phyloP scores from a whole-genome alignment of 1,140 invertebrate species.

The Atta colombica region DNA sequence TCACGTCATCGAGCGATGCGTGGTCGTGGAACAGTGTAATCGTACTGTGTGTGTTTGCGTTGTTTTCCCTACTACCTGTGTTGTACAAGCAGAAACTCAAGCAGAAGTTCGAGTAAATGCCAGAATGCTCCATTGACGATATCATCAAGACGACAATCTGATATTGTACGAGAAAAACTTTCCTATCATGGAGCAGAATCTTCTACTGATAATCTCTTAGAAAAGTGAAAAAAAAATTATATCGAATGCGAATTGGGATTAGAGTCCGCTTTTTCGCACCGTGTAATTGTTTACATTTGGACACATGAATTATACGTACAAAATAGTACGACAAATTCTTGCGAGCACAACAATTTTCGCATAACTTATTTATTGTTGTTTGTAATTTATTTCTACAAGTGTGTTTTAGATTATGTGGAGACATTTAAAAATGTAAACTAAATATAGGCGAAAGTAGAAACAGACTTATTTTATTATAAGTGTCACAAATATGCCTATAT shows the following conservation, averaged over 20 bases:
- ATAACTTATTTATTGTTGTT: slow-evolving; percentile 49
- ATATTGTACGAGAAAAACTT: neutral
- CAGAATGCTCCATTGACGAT: neutral
- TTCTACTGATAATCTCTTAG: neutral
- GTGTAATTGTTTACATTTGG: slow-evolving; percentile 20
- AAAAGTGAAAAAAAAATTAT: neutral
- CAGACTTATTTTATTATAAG: neutral
- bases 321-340: neutral
- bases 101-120: slow-evolving; percentile 92
- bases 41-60: slow-evolving; percentile 92
- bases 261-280: neutral
- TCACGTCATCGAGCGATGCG: slow-evolving; percentile 96
- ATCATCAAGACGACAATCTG: neutral
- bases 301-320: neutral
- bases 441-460: neutral
- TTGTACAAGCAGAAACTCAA: slow-evolving; percentile 94
- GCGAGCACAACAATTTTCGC: slow-evolving; percentile 33
- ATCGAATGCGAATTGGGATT: neutral
- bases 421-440: slow-evolving; percentile 9
- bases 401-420: slow-evolving; percentile 4
- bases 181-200: neutral
- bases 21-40: slow-evolving; percentile 96
- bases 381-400: slow-evolving; percentile 34
- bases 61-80: slow-evolving; percentile 96
- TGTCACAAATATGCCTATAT: slow-evolving; percentile 11